phyloP scores from a whole-genome alignment of 2,888 invertebrate species.

The Amorpha juglandis region DNA sequence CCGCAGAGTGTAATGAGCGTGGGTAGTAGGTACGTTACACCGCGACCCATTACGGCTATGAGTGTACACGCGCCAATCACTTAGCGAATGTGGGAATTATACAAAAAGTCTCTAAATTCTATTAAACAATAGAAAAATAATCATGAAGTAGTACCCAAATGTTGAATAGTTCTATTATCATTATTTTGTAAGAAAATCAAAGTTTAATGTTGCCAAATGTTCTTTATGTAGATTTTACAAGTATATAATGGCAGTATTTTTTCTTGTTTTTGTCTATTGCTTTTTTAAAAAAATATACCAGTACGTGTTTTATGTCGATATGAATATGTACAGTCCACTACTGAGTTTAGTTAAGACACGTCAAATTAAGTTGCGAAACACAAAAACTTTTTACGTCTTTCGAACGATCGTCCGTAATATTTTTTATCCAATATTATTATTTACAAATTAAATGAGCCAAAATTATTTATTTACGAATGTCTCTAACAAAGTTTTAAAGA shows the following conservation, averaged over 20 bases:
- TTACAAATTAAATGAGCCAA: not conserved
- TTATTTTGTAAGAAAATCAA: no score
- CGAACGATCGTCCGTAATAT: not conserved
- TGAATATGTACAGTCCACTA: not conserved
- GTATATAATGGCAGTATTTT: no score
- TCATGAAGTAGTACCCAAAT: not conserved
- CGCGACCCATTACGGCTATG: conserved; percentile 38
- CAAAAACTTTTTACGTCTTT: not conserved
- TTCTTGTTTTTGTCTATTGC: no score
- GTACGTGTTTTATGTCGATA: not conserved
- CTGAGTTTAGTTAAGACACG: not conserved
- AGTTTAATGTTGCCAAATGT: no score
- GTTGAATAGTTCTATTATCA: not conserved
- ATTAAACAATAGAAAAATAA: no score
- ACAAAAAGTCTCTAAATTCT: not conserved
- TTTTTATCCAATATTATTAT: not conserved
- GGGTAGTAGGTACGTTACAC: conserved; percentile 31
- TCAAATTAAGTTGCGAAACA: not conserved
- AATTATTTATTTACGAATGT: not conserved
- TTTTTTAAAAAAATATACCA: no score
- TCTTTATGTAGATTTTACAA: no score
- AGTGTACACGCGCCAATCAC: conserved; percentile 27
- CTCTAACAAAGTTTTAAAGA: not conserved
- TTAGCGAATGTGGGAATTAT: not conserved
- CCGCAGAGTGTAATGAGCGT: conserved; percentile 34